These are phyloP conservation scores for Masnerella sp. DNA, from an alignment of 2,888 invertebrate genomes.

Conservation along the genomic window DNA sequence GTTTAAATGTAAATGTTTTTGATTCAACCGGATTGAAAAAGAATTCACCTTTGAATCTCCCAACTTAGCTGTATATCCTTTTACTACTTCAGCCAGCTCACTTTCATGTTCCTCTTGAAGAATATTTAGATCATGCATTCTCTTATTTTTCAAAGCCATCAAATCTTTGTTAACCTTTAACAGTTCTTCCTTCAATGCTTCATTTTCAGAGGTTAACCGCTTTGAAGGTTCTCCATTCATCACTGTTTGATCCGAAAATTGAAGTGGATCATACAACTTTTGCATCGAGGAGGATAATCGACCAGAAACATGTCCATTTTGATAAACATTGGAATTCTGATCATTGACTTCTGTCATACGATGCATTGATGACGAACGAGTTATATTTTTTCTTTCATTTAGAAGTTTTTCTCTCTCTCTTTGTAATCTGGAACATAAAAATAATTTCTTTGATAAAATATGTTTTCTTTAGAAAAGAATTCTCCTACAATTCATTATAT, in stretches of 20 bases:
- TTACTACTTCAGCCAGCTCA: constrained; percentile 76
- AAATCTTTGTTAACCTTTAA: constrained; percentile 87
- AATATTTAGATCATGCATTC: constrained; percentile 88
- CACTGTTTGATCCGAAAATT: constrained; percentile 76
- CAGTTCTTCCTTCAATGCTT: constrained; percentile 82
- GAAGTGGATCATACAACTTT: constrained; percentile 74
- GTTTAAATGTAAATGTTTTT: neutral
- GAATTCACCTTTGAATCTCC: constrained; percentile 70
- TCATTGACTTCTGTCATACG: constrained; percentile 72
- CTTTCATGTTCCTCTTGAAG: constrained; percentile 77
- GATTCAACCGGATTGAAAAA: no score
- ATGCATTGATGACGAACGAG: constrained; percentile 42
- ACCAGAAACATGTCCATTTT: constrained; percentile 68
- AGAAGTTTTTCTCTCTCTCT: constrained; percentile 83
- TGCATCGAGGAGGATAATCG: constrained; percentile 69
- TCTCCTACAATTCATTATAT: no score
- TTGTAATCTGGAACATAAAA: constrained; percentile 78
- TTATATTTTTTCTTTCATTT: constrained; percentile 74
- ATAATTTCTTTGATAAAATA: no score
- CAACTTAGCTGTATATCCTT: constrained; percentile 74
- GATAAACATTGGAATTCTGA: constrained; percentile 73
- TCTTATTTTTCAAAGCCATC: constrained; percentile 86
- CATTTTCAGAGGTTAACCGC: constrained; percentile 79
- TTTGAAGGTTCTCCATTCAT: constrained; percentile 78
- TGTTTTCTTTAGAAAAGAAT: no score